A percentile compares a stretch with the other conserved stretches of the same genome.
Conservation (phyloP, 2,888 invertebrate species). For the Criorhina ranunculi region DNA sequence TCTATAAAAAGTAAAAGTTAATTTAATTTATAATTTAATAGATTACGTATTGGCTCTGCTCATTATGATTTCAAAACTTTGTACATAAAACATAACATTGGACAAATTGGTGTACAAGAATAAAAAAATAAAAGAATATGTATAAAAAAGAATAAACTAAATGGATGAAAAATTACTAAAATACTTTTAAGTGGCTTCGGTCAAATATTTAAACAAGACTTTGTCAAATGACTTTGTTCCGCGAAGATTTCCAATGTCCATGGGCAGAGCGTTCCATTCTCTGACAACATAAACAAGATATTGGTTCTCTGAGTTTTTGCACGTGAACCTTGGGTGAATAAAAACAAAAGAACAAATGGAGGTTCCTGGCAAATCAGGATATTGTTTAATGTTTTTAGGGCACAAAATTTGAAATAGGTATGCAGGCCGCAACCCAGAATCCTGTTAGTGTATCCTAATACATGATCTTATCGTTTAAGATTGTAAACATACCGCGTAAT, state of each 20-base stretch:
- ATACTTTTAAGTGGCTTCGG: background rate
- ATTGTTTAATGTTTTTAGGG: background rate
- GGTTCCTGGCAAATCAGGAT: background rate
- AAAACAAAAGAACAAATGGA: background rate
- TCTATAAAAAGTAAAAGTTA: background rate
- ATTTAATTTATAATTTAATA: background rate
- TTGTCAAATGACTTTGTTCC: background rate
- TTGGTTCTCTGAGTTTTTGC: conserved; percentile 2
- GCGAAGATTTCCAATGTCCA: background rate
- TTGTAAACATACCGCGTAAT: background rate
- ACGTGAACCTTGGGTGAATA: background rate
- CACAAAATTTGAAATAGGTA: background rate
- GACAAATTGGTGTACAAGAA: no score
- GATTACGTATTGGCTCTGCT: no score
- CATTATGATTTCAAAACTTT: no score
- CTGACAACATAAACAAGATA: conserved; percentile 8
- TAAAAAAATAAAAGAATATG: background rate
- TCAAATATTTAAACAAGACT: background rate
- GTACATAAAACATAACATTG: no score
- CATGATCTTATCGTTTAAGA: background rate
- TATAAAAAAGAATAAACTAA: background rate
- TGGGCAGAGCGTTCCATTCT: background rate
- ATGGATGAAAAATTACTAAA: background rate
- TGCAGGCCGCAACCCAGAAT: background rate
- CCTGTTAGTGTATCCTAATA: background rate